phyloP scores from a whole-genome alignment of 2,888 invertebrate species.

The Phyllotreta striolata region DNA sequence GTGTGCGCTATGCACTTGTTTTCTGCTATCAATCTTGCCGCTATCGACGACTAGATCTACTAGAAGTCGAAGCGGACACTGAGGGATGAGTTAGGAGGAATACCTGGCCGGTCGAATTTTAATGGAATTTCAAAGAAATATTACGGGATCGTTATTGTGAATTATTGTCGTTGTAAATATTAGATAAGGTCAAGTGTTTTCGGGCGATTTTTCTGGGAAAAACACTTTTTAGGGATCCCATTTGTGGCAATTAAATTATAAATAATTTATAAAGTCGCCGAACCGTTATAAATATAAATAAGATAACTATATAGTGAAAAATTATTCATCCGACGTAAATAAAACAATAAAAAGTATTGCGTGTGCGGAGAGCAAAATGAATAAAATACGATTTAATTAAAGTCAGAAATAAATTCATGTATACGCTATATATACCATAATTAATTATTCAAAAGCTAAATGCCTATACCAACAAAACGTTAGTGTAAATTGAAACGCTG shows the following conservation, averaged over 20 bases:
- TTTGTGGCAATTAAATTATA: too few species aligned
- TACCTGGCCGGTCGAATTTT: conserved; percentile 30
- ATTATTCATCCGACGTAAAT: background rate
- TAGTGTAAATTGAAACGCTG: conserved; percentile 13
- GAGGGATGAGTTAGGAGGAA: conserved; percentile 29
- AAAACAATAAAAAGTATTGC: background rate
- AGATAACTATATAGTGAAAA: too few species aligned
- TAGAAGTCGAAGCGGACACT: conserved; percentile 34
- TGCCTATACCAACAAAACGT: background rate
- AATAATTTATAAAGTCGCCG: too few species aligned
- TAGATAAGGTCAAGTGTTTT: too few species aligned
- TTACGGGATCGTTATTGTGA: background rate
- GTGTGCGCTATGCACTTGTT: conserved; percentile 46
- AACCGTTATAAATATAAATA: too few species aligned
- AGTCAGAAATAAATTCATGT: background rate
- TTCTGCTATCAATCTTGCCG: conserved; percentile 48
- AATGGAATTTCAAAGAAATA: conserved; percentile 19
- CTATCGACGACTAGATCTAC: conserved; percentile 49
- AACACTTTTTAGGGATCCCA: too few species aligned
- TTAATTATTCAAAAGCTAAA: conserved; percentile 9
- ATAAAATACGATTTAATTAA: conserved; percentile 13
- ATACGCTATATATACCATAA: background rate
- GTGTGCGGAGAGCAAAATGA: conserved; percentile 6
- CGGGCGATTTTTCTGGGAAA: too few species aligned
- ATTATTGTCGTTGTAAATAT: conserved; percentile 8